Conservation (phyloP, 2,113 vertebrate genomes). For the Lutjanus erythropterus region DNA sequence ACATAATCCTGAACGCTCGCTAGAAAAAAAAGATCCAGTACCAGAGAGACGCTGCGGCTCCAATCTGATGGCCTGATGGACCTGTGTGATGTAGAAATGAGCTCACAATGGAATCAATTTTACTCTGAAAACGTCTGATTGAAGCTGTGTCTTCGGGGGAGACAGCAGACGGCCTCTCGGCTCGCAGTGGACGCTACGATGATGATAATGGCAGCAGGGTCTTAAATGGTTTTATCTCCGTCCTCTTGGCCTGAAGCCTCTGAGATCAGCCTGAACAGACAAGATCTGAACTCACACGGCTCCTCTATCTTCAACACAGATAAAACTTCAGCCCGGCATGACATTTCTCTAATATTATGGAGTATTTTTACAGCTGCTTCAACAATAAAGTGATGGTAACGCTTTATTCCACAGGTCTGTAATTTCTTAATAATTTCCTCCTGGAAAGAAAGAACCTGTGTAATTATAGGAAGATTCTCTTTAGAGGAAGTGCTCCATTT, state of each 20-base stretch:
- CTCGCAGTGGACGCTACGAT: background rate
- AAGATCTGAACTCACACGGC: background rate
- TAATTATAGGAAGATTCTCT: background rate
- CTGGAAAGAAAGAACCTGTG: background rate
- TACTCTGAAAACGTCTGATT: constrained; percentile 28
- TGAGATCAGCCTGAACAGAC: background rate
- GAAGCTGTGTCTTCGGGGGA: background rate
- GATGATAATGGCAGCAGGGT: constrained; percentile 18
- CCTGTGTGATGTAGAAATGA: constrained; percentile 9
- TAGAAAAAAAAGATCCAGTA: background rate
- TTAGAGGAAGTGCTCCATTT: background rate
- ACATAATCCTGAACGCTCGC: constrained; percentile 4
- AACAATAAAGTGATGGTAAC: background rate
- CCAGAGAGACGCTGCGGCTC: constrained; percentile 5
- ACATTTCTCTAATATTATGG: background rate
- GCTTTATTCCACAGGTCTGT: background rate
- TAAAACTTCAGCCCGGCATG: background rate
- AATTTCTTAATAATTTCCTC: background rate
- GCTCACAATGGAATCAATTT: constrained; percentile 47
- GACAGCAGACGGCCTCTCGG: background rate
- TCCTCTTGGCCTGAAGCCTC: constrained; percentile 14
- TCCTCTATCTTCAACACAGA: background rate
- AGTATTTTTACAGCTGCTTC: background rate
- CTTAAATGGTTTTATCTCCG: constrained; percentile 47
- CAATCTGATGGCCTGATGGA: constrained; percentile 37